Evolutionary conservation across 1,140 invertebrate species (phyloP).

Genomic region (Diplogasteroides magnus): DNA sequence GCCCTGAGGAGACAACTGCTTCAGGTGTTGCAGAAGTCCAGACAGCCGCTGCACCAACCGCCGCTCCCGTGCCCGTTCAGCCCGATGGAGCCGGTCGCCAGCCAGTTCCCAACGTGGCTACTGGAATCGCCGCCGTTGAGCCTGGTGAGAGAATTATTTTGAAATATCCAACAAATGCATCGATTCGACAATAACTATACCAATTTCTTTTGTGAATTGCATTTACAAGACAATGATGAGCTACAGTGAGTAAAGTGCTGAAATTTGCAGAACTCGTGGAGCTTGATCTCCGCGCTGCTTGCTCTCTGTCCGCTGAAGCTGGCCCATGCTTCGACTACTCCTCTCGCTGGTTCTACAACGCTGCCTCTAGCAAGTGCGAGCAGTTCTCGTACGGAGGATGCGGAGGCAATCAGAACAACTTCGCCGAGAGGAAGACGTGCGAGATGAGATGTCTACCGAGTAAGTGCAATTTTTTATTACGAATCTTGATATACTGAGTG

Average conservation of each 20-base stretch:
- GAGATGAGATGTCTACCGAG: slow-evolving; percentile 66
- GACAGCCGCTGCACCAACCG: not conserved
- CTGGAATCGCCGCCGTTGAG: not conserved
- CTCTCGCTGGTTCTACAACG: slow-evolving; percentile 74
- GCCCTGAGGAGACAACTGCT: not conserved
- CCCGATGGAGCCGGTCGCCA: slow-evolving; percentile 1
- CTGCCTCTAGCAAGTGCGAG: slow-evolving; percentile 66
- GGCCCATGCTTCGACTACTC: slow-evolving; percentile 75
- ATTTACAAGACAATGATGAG: not conserved
- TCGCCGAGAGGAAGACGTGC: slow-evolving; percentile 63
- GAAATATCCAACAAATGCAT: not conserved
- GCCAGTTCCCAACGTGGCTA: slow-evolving; percentile 2
- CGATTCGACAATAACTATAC: not conserved
- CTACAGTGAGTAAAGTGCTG: not conserved
- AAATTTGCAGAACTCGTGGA: not conserved
- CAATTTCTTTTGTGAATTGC: not conserved
- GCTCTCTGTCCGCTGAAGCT: slow-evolving; percentile 69
- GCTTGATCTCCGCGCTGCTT: slow-evolving; percentile 60
- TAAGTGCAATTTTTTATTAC: not conserved
- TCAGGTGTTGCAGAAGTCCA: not conserved
- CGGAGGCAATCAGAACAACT: slow-evolving; percentile 44
- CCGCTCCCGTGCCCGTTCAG: not conserved
- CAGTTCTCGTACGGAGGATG: slow-evolving; percentile 70
- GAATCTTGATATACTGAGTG: not conserved
- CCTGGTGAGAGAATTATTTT: not conserved